Percentiles rank a stretch among this genome's conserved stretches.
Conservation (phyloP, 2,113 vertebrate genomes). For the Ceuthmochares aereus region DNA sequence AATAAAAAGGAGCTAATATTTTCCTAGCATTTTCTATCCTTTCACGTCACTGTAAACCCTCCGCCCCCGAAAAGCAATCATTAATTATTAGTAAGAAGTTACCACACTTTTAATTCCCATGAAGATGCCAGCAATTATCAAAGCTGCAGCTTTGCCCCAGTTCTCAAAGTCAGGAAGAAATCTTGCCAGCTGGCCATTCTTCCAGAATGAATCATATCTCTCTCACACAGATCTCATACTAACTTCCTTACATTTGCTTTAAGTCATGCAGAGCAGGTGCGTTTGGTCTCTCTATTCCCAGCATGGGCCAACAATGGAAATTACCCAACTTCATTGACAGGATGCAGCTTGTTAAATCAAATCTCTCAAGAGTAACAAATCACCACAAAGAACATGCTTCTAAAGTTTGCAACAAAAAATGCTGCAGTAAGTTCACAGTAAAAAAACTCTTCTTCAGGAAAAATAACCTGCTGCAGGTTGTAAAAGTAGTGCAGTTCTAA, state of each 20-base stretch:
- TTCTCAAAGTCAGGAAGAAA: slow-evolving; percentile 76
- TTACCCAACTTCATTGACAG: slow-evolving; percentile 83
- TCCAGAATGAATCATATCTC: slow-evolving; percentile 87
- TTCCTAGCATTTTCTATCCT: background rate
- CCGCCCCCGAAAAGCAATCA: background rate
- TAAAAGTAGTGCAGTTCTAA: background rate
- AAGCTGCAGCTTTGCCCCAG: slow-evolving; percentile 67
- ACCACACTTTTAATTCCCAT: slow-evolving; percentile 52
- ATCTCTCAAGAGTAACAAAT: slow-evolving; percentile 82
- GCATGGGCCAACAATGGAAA: slow-evolving; percentile 86
- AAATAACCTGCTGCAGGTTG: too few relatives aligned
- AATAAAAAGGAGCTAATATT: background rate
- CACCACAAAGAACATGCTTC: slow-evolving; percentile 63
- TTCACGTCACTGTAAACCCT: background rate
- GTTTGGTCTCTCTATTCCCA: slow-evolving; percentile 88
- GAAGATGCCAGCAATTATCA: slow-evolving; percentile 73
- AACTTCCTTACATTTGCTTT: slow-evolving; percentile 89
- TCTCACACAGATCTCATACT: slow-evolving; percentile 85
- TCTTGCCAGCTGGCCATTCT: slow-evolving; percentile 84
- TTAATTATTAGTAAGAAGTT: slow-evolving; percentile 68
- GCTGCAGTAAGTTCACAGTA: slow-evolving; percentile 46
- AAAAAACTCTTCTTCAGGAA: background rate
- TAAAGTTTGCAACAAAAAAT: slow-evolving; percentile 60
- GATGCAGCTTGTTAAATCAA: slow-evolving; percentile 92
- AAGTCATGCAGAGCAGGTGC: slow-evolving; percentile 91